A percentile compares a stretch with the other conserved stretches of the same genome.
Conservation (phyloP, 2,113 vertebrate genomes). For the Grallaria varia region DNA sequence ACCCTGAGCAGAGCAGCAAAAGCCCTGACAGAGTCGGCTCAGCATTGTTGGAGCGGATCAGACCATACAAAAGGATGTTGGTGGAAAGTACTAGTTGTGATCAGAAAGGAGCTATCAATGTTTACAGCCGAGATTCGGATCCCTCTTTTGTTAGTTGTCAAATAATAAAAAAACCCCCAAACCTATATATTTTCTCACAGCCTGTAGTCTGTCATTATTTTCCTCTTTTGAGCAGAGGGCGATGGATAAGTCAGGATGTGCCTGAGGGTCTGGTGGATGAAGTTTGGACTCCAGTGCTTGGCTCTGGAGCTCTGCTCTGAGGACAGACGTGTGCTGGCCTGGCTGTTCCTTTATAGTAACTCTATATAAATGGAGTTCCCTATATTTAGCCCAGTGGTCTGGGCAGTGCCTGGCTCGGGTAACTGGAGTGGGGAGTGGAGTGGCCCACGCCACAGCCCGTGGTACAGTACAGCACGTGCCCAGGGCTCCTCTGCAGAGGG, state of each 20-base stretch:
- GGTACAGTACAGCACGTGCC: accelerated
- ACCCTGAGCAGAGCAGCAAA: conserved; percentile 49
- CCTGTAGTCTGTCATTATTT: neutral
- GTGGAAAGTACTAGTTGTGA: conserved; percentile 61
- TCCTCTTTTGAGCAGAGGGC: neutral
- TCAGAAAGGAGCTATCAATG: conserved; percentile 58
- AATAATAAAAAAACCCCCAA: neutral
- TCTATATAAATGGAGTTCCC: accelerated
- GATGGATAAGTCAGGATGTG: neutral
- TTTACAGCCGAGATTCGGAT: conserved; percentile 12
- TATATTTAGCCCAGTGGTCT: accelerated
- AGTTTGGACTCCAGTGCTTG: accelerated
- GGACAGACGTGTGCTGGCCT: accelerated
- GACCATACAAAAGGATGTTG: conserved; percentile 47
- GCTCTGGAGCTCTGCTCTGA: neutral
- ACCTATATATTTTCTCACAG: neutral
- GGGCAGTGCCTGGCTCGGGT: neutral
- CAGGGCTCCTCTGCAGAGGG: neutral
- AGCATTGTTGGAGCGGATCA: conserved; percentile 64
- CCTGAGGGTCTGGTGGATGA: neutral
- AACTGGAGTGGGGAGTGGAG: accelerated
- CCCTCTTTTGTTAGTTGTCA: conserved; percentile 56
- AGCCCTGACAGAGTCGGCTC: conserved; percentile 50
- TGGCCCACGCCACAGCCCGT: accelerated
- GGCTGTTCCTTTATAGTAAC: neutral